phyloP scores from a whole-genome alignment of 2,113 vertebrate genomes.

The Ophiodon elongatus region DNA sequence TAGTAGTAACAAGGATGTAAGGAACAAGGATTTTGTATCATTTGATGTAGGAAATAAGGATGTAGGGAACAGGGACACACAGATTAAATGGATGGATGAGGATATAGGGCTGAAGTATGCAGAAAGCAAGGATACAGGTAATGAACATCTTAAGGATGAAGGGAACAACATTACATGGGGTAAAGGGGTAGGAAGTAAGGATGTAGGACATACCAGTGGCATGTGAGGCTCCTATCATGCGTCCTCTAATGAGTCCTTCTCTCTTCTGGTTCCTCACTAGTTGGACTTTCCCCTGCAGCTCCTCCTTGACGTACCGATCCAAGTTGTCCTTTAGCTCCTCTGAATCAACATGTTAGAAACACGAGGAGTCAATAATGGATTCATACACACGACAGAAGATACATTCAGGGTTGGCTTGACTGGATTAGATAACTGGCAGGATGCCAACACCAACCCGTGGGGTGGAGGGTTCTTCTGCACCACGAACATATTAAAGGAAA shows the following conservation, averaged over 20 bases:
- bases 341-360: conserved; percentile 57
- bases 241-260: conserved; percentile 95
- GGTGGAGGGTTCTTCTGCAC: too few species aligned
- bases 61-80: background rate
- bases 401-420: too few species aligned
- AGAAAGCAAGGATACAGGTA: background rate
- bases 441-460: too few species aligned
- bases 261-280: conserved; percentile 91
- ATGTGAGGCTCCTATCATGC: conserved; percentile 95
- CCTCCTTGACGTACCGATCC: conserved; percentile 84
- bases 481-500: too few species aligned
- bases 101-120: background rate
- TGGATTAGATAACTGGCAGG: too few species aligned
- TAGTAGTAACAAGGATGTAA: background rate
- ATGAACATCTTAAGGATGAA: background rate
- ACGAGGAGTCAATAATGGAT: too few species aligned
- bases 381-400: too few species aligned
- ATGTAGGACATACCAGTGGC: conserved; percentile 86
- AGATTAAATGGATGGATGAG: background rate
- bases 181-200: background rate
- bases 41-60: background rate
- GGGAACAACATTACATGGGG: background rate
- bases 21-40: background rate
- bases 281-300: conserved; percentile 87
- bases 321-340: conserved; percentile 93